Percentiles rank a stretch among this genome's conserved stretches.
phyloP scores from a whole-genome alignment of 2,888 invertebrate genomes.

The Oxycera nigricornis region DNA sequence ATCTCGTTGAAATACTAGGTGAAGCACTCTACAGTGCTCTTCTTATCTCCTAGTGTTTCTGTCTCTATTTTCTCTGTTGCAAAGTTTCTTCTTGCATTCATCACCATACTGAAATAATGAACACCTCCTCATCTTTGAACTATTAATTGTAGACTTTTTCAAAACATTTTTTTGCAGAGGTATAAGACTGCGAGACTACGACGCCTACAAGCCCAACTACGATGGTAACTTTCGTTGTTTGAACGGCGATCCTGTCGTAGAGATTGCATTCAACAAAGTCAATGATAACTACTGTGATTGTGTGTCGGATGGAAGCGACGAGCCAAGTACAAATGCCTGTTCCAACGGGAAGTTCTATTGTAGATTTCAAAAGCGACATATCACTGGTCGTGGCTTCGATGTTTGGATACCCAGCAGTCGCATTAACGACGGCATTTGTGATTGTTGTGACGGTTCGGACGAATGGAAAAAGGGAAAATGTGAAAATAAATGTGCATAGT shows the following conservation, averaged over 20 bases:
- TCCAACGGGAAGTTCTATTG: conserved; percentile 85
- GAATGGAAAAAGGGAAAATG: conserved; percentile 67
- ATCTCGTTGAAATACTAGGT: too few species aligned
- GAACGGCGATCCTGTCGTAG: conserved; percentile 54
- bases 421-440: conserved; percentile 94
- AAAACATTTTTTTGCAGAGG: conserved; percentile 58
- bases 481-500: conserved; percentile 30
- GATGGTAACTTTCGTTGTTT: conserved; percentile 63
- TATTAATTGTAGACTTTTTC: too few species aligned
- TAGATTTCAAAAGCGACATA: conserved; percentile 64
- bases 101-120: too few species aligned
- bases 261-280: conserved; percentile 67
- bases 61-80: too few species aligned
- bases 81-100: too few species aligned
- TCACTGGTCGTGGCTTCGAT: conserved; percentile 58
- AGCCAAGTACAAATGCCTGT: conserved; percentile 91
- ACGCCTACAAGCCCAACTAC: conserved; percentile 61
- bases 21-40: too few species aligned
- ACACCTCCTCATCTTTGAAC: too few species aligned
- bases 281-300: conserved; percentile 92
- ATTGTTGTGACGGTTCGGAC: conserved; percentile 92
- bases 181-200: conserved; percentile 60
- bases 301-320: conserved; percentile 74
- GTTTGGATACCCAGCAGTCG: conserved; percentile 74
- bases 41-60: too few species aligned